Evolutionary conservation across 2,888 invertebrate genomes (phyloP).

Genomic region (Pegoplata infirma): DNA sequence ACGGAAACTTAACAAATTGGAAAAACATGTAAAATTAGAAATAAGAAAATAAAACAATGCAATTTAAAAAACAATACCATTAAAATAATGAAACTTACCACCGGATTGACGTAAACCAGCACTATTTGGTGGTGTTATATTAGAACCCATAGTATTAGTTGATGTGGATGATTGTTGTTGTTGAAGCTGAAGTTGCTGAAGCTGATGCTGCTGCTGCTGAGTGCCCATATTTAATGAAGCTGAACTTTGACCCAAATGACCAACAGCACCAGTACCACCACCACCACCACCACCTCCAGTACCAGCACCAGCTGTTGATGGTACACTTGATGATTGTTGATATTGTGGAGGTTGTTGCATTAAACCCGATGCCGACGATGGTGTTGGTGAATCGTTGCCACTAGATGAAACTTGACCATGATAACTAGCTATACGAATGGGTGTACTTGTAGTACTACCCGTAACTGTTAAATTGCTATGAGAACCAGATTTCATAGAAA

Average conservation of each 20-base stretch:
- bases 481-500: constrained; percentile 51
- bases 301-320: constrained; percentile 60
- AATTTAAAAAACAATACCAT: constrained; percentile 10
- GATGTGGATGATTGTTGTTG: constrained; percentile 64
- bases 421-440: constrained; percentile 73
- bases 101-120: constrained; percentile 73
- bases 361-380: constrained; percentile 65
- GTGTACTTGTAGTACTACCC: constrained; percentile 69
- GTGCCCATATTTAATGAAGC: constrained; percentile 54
- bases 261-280: constrained; percentile 68
- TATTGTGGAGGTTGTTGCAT: constrained; percentile 62
- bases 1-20: constrained; percentile 4
- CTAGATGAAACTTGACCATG: constrained; percentile 61
- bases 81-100: constrained; percentile 70
- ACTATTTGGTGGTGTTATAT: constrained; percentile 75
- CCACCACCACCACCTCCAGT: constrained; percentile 30
- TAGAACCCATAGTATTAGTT: constrained; percentile 69
- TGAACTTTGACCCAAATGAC: constrained; percentile 61
- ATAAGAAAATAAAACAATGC: constrained; percentile 17
- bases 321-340: constrained; percentile 54
- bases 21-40: constrained; percentile 12
- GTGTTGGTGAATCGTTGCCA: constrained; percentile 54
- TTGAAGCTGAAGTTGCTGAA: constrained; percentile 71
- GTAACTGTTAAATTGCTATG: constrained; percentile 56
- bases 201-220: constrained; percentile 64